These are phyloP conservation scores for Ciconia maguari DNA, from an alignment of 2,113 vertebrate species.

Conservation along the genomic window DNA sequence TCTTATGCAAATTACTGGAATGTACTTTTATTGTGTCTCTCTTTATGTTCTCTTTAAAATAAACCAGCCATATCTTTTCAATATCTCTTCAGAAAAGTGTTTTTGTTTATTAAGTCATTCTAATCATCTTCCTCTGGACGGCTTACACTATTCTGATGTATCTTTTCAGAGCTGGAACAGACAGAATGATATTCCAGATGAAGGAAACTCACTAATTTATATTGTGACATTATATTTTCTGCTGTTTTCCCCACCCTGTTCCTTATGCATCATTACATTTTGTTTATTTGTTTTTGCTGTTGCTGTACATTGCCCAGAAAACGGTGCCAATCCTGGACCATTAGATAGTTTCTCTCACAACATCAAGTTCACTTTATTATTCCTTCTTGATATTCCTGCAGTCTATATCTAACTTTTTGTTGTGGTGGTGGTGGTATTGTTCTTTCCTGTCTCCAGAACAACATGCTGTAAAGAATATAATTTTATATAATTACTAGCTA, in stretches of 20 bases:
- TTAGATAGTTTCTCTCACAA: background rate
- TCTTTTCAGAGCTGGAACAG: background rate
- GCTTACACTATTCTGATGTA: background rate
- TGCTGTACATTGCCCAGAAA: background rate
- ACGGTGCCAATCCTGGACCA: rapidly evolving
- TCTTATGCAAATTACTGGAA: background rate
- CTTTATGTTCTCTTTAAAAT: background rate
- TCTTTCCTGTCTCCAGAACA: background rate
- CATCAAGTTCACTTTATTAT: background rate
- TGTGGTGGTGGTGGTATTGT: rapidly evolving
- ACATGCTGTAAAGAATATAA: background rate
- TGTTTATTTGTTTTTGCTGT: background rate
- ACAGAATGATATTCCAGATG: background rate
- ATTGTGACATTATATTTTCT: background rate
- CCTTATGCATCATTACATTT: background rate
- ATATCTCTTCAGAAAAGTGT: background rate
- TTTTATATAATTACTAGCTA: background rate
- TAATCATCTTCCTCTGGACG: background rate
- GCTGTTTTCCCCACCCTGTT: background rate
- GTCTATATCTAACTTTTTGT: background rate
- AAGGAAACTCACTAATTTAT: background rate
- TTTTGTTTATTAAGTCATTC: background rate
- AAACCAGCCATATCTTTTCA: background rate
- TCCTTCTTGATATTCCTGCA: background rate
- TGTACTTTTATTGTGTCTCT: background rate